Evolutionary conservation across 30 jellyfish, hydroid and myxozoan genomes (phyloP).

Genomic region (Aurelia aurita): DNA sequence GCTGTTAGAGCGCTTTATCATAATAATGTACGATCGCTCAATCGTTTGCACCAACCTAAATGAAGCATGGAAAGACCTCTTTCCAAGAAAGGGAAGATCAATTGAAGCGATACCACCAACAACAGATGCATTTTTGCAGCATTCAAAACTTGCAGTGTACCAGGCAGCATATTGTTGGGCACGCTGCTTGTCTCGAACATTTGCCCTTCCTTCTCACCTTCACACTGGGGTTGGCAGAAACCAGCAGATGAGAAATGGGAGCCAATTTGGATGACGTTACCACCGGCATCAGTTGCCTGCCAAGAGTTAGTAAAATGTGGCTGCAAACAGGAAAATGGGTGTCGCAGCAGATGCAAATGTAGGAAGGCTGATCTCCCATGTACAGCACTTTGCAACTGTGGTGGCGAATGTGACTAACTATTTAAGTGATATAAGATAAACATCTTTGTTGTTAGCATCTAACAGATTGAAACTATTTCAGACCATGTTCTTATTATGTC

Average conservation of each 20-base stretch:
- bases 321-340: not conserved
- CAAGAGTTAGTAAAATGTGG: conserved; percentile 1
- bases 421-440: not conserved
- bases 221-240: conserved; percentile 23
- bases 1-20: not conserved
- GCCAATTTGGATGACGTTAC: conserved; percentile 2
- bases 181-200: not conserved
- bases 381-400: not conserved
- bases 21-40: conserved; percentile 16
- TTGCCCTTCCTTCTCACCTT: conserved; percentile 40
- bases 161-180: conserved; percentile 49
- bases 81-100: conserved; percentile 40
- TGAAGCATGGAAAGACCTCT: conserved; percentile 13
- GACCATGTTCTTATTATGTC: too few relatives aligned
- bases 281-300: conserved; percentile 9
- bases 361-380: conserved; percentile 1
- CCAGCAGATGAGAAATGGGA: not conserved
- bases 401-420: not conserved
- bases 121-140: conserved; percentile 19
- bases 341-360: conserved; percentile 2
- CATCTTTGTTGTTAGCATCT: not conserved
- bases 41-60: not conserved
- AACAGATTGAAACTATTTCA: too few relatives aligned
- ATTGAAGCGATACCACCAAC: not conserved
- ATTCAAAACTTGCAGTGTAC: conserved; percentile 36